phyloP scores from a whole-genome alignment of 2,797 vertebrate genomes.

The Pogonophryne albipinna region DNA sequence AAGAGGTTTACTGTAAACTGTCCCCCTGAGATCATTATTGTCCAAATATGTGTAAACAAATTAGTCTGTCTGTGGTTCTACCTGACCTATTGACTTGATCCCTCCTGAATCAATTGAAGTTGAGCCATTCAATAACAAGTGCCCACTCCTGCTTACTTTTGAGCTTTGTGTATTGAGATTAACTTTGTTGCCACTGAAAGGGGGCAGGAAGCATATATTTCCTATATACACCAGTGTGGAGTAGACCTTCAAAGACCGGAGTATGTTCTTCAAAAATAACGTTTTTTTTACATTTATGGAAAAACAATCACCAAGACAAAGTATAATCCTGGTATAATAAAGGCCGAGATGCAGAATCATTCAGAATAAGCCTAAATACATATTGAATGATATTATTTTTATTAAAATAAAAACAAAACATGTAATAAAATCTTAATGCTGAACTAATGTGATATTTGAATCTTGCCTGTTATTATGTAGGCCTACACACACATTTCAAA shows the following conservation, averaged over 20 bases:
- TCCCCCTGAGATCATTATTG: neutral
- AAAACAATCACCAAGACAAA: neutral
- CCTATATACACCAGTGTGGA: constrained; percentile 17
- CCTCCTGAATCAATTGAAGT: constrained; percentile 44
- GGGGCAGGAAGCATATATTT: constrained; percentile 40
- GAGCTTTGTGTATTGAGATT: constrained; percentile 80
- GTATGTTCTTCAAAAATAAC: neutral
- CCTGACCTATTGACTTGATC: constrained; percentile 57
- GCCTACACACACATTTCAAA: too few species aligned
- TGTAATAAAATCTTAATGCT: neutral
- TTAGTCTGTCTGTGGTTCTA: constrained; percentile 50
- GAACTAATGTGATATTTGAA: neutral
- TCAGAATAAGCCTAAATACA: neutral
- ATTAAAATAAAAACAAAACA: too few species aligned
- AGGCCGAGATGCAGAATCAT: neutral
- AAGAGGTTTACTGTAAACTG: too few species aligned
- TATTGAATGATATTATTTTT: neutral
- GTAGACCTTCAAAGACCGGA: neutral
- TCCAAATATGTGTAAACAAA: constrained; percentile 45
- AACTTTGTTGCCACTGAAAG: constrained; percentile 53
- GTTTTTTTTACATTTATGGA: neutral
- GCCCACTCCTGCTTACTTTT: constrained; percentile 50
- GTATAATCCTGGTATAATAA: neutral
- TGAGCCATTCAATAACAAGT: constrained; percentile 49
- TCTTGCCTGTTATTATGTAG: neutral